Percentiles rank a stretch among this genome's conserved stretches.
These are phyloP conservation scores for Myodes glareolus DNA, from an alignment of 2,113 vertebrate species.

Conservation along the genomic window DNA sequence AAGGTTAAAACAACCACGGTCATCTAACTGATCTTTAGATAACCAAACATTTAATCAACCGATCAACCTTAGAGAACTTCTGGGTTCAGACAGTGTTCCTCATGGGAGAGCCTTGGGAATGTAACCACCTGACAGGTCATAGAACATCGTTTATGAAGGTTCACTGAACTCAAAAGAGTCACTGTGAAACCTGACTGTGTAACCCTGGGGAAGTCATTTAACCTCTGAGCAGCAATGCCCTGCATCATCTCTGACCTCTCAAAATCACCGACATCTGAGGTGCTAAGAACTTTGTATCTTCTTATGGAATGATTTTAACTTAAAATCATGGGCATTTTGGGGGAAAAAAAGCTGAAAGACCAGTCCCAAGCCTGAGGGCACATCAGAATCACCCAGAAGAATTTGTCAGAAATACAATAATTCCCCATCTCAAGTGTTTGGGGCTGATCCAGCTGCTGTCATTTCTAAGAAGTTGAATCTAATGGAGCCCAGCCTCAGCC, in stretches of 20 bases:
- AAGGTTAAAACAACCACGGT: slow-evolving; percentile 69
- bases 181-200: background rate
- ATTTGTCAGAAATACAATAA: slow-evolving; percentile 8
- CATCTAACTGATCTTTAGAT: slow-evolving; percentile 54
- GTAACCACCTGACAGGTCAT: slow-evolving; percentile 54
- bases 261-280: slow-evolving; percentile 4
- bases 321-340: background rate
- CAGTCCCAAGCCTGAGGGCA: background rate
- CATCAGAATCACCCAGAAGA: background rate
- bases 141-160: slow-evolving; percentile 2
- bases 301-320: slow-evolving; percentile 11
- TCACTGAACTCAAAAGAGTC: slow-evolving; percentile 32
- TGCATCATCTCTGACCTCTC: background rate
- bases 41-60: slow-evolving; percentile 70
- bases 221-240: slow-evolving; percentile 30
- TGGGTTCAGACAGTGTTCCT: slow-evolving; percentile 43
- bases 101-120: slow-evolving; percentile 46
- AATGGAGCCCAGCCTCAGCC: background rate
- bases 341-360: background rate
- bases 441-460: background rate
- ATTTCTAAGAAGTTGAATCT: background rate
- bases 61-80: slow-evolving; percentile 55
- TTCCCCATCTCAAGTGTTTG: background rate
- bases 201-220: slow-evolving; percentile 57
- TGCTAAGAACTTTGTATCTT: background rate